Base-by-base conservation (phyloP, 2,797 vertebrate genomes). In the Cheirogaleus major region DNA sequence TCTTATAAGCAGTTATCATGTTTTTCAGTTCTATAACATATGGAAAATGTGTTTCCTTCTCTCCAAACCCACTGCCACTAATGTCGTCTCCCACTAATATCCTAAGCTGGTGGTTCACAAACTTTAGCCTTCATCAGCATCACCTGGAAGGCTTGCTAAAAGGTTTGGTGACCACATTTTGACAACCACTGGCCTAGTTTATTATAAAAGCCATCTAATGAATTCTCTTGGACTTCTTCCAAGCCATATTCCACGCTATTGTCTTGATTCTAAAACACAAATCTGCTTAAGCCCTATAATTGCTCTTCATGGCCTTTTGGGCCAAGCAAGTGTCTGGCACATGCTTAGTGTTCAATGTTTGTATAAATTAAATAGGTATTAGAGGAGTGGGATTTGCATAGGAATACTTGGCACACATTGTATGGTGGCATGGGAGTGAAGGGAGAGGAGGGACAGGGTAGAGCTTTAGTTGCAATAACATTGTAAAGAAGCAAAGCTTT, bases 221-320 rank as follows among this genome's bases (percentile, higher is more conserved):
- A 43, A 72, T 67, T 38, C 25, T 65, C 61, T 5, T 70, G 52
- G 50, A 52, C 25, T 90, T 92, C 15, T 72, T 94, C 93, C 45
- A 90, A 80, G 17, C 27, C 23, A n/a, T 14, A 73, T 90, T 93
- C 84, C 7, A 93, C 25, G n/a, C 18, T 9, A 73, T 52, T 91
- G 38, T 90, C 57, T 91, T 35, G 50, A 83, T 96, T 86, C 55
- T 72, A 85, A 82, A 96, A 63, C 41, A 92, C 25, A 93, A 67
- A 87, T 92, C 59, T 92, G 12, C 81, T 96, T 95, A 88, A 92
- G 88, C 70, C 18, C 27, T 82, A 0, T n/a, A 76, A 82, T 85
- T 88, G 17, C 3, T 41, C 50, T 85, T 93, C 10, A 48, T 48
- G 50, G 45, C n/a, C 85, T 72, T 89, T 93, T 85, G 82, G 61